Conservation (phyloP, 2,888 invertebrate genomes). For the Chrysotoxum bicinctum region DNA sequence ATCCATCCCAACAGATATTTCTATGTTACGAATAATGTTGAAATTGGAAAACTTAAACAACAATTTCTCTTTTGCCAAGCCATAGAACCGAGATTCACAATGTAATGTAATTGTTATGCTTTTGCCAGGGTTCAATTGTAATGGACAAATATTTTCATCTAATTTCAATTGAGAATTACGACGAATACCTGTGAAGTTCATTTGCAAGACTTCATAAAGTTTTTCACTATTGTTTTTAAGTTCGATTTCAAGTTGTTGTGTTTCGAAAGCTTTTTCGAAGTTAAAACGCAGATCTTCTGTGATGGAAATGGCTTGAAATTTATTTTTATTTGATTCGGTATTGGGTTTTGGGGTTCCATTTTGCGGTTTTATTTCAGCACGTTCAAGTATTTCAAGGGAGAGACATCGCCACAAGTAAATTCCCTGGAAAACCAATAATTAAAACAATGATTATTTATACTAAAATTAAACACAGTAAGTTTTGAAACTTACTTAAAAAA, state of each 20-base stretch:
- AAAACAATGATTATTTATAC: too few species aligned
- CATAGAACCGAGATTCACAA: conserved; percentile 75
- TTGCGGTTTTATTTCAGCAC: conserved; percentile 41
- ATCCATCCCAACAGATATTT: conserved; percentile 76
- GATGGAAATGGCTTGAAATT: conserved; percentile 83
- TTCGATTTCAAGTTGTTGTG: conserved; percentile 72
- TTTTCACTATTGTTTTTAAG: conserved; percentile 75
- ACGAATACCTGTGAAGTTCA: conserved; percentile 59
- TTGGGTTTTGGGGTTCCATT: not conserved
- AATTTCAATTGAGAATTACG: conserved; percentile 74
- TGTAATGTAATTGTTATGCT: conserved; percentile 57
- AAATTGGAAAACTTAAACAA: conserved; percentile 75
- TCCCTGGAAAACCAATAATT: conserved; percentile 35
- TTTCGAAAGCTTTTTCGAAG: conserved; percentile 81
- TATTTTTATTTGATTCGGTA: conserved; percentile 48
- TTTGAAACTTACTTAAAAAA: too few species aligned
- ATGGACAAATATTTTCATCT: conserved; percentile 60
- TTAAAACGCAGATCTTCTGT: conserved; percentile 81
- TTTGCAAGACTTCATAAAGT: conserved; percentile 45
- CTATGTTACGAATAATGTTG: conserved; percentile 75
- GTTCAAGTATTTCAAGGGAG: conserved; percentile 74
- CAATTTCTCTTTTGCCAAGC: conserved; percentile 75
- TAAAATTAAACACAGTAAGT: too few species aligned
- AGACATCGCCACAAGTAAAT: conserved; percentile 77
- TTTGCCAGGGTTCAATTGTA: conserved; percentile 26